phyloP scores from a whole-genome alignment of 2,888 invertebrate species.

The Nemoura dubitans region DNA sequence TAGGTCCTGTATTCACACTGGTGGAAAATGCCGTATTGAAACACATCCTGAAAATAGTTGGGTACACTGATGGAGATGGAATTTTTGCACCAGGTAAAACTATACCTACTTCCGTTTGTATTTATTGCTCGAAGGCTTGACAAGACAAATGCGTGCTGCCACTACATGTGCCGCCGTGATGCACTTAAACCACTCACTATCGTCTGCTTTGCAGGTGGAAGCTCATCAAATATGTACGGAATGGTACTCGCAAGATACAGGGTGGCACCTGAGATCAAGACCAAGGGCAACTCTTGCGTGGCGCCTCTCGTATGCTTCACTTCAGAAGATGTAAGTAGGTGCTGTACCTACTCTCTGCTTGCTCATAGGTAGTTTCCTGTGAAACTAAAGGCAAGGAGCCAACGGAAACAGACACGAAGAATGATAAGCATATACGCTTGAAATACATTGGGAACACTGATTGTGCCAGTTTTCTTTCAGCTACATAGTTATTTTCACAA shows the following conservation, averaged over 20 bases:
- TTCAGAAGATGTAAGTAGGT: slow-evolving; percentile 75
- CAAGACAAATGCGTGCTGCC: too few relatives aligned
- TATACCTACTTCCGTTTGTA: neutral
- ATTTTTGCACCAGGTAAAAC: slow-evolving; percentile 70
- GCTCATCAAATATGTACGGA: slow-evolving; percentile 81
- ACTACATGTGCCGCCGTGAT: neutral
- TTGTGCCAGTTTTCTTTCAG: too few relatives aligned
- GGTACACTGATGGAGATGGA: slow-evolving; percentile 76
- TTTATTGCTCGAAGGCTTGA: neutral
- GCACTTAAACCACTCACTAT: slow-evolving; percentile 12
- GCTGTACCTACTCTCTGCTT: too few relatives aligned
- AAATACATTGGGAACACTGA: too few relatives aligned
- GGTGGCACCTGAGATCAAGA: slow-evolving; percentile 74
- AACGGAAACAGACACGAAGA: too few relatives aligned
- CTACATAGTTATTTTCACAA: too few relatives aligned
- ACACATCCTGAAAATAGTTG: slow-evolving; percentile 68
- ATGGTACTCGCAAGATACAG: slow-evolving; percentile 77
- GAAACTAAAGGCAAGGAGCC: neutral
- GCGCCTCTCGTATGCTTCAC: slow-evolving; percentile 76
- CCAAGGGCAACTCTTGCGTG: slow-evolving; percentile 68
- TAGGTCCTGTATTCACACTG: slow-evolving; percentile 80
- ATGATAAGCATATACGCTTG: too few relatives aligned
- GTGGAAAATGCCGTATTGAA: slow-evolving; percentile 74
- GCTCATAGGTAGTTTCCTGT: too few relatives aligned
- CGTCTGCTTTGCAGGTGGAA: slow-evolving; percentile 68